Base-by-base conservation (phyloP, 2,888 invertebrate genomes). In the Nomada lathburiana region DNA sequence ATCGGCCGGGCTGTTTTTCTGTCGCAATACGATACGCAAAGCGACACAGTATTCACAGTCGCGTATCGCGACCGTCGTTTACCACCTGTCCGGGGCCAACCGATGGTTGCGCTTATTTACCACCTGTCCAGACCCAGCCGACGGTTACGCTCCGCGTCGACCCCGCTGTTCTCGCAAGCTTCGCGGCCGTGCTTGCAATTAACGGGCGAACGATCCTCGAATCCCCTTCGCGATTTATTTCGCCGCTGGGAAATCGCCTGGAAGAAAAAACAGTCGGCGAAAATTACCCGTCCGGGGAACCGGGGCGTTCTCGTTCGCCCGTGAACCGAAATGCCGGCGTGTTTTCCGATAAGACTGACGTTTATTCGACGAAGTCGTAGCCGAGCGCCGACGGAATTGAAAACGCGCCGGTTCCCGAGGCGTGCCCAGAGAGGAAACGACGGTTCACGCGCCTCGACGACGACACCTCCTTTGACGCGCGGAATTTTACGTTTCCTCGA, bases 281-380 rank as follows among this genome's bases (percentile, higher is more conserved):
- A 50, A 70, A 29, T 70, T 26, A n/a, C 20, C 29, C 16, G 4
- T 3, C 44, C n/a, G 10, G 20, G 13, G 0, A 23, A 18, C 52
- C 52, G n/a, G 52, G 23, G 50, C 55, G 52, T 73, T 64, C 72
- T 69, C 68, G 59, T 70, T 70, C 50, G 20, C 44, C 68, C 69
- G 67, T 78, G 83, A 83, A 83, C 69, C 74, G 73, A 23, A 83
- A 74, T 69, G 50, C 42, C 60, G 20, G n/a, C 70, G 70, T 78
- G 83, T 78, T 78, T 83, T 78, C 83, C 83, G 74, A 83, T 83
- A 83, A 83, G 69, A 59, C 55, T 55, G 78, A 83, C 83, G 83
- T 83, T 83, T 83, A 83, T 78, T 73, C 68, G 67, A 83, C 70
- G 63, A 70, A 71, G 83, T 65, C 62, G 36, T 36, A 44, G 73